A percentile compares a stretch with the other conserved stretches of the same genome.
Conservation (phyloP, 1,140 invertebrate genomes). For the Scaptomyza montana region DNA sequence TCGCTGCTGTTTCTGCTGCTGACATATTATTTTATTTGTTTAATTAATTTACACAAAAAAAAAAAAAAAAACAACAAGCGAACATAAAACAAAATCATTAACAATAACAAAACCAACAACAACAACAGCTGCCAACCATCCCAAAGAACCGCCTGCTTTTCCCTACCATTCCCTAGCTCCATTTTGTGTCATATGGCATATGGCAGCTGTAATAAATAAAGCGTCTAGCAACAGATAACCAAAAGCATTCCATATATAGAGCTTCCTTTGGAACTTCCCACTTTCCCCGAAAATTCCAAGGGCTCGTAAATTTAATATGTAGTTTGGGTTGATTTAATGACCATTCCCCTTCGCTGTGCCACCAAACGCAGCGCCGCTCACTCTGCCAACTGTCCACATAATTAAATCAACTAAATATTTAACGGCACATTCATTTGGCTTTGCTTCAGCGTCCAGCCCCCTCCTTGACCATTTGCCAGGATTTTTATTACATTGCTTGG, state of each 20-base stretch:
- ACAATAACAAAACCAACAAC: conserved; percentile 10
- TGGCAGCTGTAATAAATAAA: conserved; percentile 76
- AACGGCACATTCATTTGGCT: conserved; percentile 74
- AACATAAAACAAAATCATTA: conserved; percentile 65
- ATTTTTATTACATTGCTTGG: conserved; percentile 74
- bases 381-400: conserved; percentile 52
- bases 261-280: conserved; percentile 17
- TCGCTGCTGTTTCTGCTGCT: conserved; percentile 66
- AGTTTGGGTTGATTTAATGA: conserved; percentile 79
- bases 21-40: conserved; percentile 82
- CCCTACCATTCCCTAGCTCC: background rate
- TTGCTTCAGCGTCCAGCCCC: conserved; percentile 12
- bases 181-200: conserved; percentile 65
- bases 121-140: background rate
- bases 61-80: conserved; percentile 50
- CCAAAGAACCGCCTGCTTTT: background rate
- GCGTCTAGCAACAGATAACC: conserved; percentile 68
- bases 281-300: conserved; percentile 30
- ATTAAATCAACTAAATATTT: conserved; percentile 83
- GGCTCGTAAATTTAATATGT: conserved; percentile 70
- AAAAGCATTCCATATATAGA: conserved; percentile 39
- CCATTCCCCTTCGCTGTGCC: background rate
- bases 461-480: conserved; percentile 47
- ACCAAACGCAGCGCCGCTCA: background rate
- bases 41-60: conserved; percentile 77